These are phyloP conservation scores for Aethes cnicana DNA, from an alignment of 2,888 invertebrate genomes.

Conservation along the genomic window DNA sequence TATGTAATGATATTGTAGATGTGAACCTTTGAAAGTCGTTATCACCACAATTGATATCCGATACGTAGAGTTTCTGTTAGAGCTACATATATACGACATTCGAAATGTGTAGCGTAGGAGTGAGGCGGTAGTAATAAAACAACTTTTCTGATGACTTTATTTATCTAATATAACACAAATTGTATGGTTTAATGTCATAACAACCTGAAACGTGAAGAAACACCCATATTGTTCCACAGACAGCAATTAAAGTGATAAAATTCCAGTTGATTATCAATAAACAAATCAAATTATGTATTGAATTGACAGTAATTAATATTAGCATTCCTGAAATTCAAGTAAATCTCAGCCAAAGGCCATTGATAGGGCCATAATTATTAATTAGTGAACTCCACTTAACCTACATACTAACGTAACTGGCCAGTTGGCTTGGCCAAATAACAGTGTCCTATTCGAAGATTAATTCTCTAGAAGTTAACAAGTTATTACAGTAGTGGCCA, in stretches of 20 bases:
- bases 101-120: conserved; percentile 54
- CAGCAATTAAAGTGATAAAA: conserved; percentile 12
- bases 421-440: conserved; percentile 50
- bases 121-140: conserved; percentile 50
- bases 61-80: conserved; percentile 23
- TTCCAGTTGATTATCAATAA: conserved; percentile 3
- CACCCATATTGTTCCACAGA: neutral
- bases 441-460: conserved; percentile 37
- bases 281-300: conserved; percentile 17
- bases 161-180: conserved; percentile 34
- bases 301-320: conserved; percentile 11
- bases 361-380: conserved; percentile 10
- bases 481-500: conserved; percentile 56
- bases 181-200: conserved; percentile 13
- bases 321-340: conserved; percentile 18
- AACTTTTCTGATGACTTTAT: conserved; percentile 53
- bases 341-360: conserved; percentile 17
- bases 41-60: conserved; percentile 25
- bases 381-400: conserved; percentile 29
- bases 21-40: conserved; percentile 20
- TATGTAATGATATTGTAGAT: conserved; percentile 16
- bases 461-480: conserved; percentile 44
- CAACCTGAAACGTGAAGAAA: conserved; percentile 1
- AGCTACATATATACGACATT: conserved; percentile 21
- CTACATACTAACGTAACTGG: conserved; percentile 21